Percentiles rank a stretch among this genome's conserved stretches.
Evolutionary conservation across 92 coral and sea anemone genomes (phyloP).

Genomic region (Palythoa grandiflora): DNA sequence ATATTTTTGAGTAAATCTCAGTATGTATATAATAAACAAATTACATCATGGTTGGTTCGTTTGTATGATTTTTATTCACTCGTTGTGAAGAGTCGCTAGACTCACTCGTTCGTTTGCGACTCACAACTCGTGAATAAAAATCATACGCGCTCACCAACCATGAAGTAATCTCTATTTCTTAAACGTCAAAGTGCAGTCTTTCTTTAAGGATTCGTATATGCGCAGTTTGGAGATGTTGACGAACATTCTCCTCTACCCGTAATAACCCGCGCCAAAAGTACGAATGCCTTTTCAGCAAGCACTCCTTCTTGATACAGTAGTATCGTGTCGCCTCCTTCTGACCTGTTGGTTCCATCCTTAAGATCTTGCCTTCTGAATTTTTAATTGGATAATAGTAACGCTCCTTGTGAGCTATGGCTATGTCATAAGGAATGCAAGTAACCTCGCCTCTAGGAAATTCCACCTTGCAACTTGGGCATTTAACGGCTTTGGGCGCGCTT

Average conservation of each 20-base stretch:
- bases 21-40: too few species aligned
- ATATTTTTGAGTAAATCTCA: too few species aligned
- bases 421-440: slow-evolving; percentile 48
- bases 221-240: slow-evolving; percentile 14
- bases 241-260: slow-evolving; percentile 25
- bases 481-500: neutral
- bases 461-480: slow-evolving; percentile 57
- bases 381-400: slow-evolving; percentile 39
- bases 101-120: too few species aligned
- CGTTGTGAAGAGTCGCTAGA: too few species aligned
- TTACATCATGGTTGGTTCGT: too few species aligned
- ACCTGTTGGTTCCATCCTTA: slow-evolving; percentile 43
- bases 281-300: slow-evolving; percentile 45
- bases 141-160: too few species aligned
- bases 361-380: slow-evolving; percentile 15
- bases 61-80: too few species aligned
- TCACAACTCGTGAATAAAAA: too few species aligned
- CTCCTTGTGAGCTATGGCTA: slow-evolving; percentile 59
- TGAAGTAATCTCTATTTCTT: neutral
- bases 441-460: slow-evolving; percentile 49
- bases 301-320: slow-evolving; percentile 37
- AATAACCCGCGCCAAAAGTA: slow-evolving; percentile 45
- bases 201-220: slow-evolving; percentile 39
- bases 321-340: slow-evolving; percentile 37
- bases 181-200: slow-evolving; percentile 37